Evolutionary conservation across 1,140 invertebrate species (phyloP).

Genomic region (Aphis gossypii): DNA sequence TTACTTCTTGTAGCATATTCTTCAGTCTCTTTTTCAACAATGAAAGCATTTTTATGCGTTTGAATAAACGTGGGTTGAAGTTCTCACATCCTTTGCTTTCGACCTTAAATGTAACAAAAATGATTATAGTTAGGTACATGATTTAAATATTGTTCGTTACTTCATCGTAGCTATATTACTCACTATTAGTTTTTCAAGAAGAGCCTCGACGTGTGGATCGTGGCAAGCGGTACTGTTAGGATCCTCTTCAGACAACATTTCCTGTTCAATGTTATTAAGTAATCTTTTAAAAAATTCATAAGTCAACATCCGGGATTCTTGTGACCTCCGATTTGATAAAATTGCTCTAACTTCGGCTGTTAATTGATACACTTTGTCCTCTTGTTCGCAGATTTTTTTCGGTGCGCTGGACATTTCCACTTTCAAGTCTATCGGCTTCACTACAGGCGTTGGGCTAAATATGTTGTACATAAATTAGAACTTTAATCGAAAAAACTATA

Average conservation of each 20-base stretch:
- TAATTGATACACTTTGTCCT: background rate
- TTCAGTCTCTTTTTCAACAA: conserved; percentile 42
- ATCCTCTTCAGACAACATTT: conserved; percentile 36
- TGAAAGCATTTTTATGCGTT: conserved; percentile 42
- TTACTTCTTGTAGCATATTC: conserved; percentile 36
- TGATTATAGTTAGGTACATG: background rate
- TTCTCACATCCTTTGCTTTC: conserved; percentile 1
- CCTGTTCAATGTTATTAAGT: conserved; percentile 30
- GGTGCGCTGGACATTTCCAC: background rate
- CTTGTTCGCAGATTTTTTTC: background rate
- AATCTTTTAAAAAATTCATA: conserved; percentile 41
- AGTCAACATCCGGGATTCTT: background rate
- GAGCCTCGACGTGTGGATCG: conserved; percentile 13
- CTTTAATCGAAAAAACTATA: background rate
- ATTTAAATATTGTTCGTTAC: background rate
- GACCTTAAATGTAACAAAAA: background rate
- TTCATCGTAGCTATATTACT: background rate
- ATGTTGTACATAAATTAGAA: background rate
- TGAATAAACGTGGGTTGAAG: background rate
- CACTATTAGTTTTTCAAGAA: conserved; percentile 25
- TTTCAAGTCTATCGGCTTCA: conserved; percentile 8
- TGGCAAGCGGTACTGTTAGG: conserved; percentile 41
- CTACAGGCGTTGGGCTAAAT: background rate
- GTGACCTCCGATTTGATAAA: background rate
- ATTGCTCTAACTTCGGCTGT: conserved; percentile 16